Base-by-base conservation (phyloP, 2,888 invertebrate genomes). In the Dicroscelio sp. region DNA sequence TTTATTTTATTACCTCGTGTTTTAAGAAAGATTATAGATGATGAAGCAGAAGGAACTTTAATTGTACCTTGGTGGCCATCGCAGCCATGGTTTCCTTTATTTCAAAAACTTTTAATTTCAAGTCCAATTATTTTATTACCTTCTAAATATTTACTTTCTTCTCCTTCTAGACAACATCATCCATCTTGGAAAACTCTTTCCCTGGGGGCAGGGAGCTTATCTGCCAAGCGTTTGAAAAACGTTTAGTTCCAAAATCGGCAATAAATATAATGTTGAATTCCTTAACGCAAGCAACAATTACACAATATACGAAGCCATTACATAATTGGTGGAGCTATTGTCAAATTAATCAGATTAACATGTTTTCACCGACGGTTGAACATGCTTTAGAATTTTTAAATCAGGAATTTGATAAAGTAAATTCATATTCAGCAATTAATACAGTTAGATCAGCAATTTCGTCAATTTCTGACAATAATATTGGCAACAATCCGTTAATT, bases 71-170 rank as follows among this genome's bases (percentile, higher is more conserved):
- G 73, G 23, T 96, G 94, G 95, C 94, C 93, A 30, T 86, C 93
- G 3, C 95, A 95, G 78, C 91, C 95, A 1, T 96, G 95, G 95
- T 96, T 90, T 69, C 95, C 96, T 0, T 10, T 95, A 6, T 95
- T 95, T 73, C 43, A 33, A 17, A 69, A 82, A 20, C 83, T 94
- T 14, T 67, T 83, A 17, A 52, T 35, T 0, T 0, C 58, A 75
- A 63, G 86, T 43, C 87, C 90, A 67, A 35, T 88, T 8, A 76
- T 88, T 23, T n/a, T 88, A 14, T 25, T 52, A 17, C 71, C 84
- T 35, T 76, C 63, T 10, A 52, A 76, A 27, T 48, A 1, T 38
- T 85, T 95, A 35, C 86, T 95, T 25, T 86, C 88, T 30, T 95
- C 94, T 83, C 89, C 93, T 94, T 87, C 87, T 87, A 95, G 94